Evolutionary conservation across 1,140 invertebrate species (phyloP).

Genomic region (Homalodisca vitripennis): DNA sequence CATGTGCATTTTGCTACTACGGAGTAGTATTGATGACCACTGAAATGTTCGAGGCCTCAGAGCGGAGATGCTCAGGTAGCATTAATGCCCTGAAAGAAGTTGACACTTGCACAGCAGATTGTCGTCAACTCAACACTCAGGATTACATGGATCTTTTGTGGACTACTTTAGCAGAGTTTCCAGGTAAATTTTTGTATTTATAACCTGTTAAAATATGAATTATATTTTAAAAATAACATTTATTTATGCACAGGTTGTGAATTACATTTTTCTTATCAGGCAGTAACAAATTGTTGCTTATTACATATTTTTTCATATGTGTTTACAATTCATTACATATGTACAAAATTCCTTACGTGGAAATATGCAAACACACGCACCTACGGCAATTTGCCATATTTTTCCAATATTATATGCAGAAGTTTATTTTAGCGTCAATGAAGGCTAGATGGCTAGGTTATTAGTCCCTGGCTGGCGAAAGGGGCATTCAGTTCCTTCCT

Average conservation of each 20-base stretch:
- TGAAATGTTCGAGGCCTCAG: conserved; percentile 78
- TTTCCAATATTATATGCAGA: too few species aligned
- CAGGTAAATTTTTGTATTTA: too few species aligned
- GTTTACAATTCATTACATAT: too few species aligned
- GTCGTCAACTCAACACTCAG: conserved; percentile 72
- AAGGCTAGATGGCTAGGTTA: too few species aligned
- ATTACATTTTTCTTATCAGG: background rate
- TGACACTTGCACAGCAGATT: conserved; percentile 65
- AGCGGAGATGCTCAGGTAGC: conserved; percentile 48
- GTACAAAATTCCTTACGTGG: too few species aligned
- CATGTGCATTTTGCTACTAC: conserved; percentile 95
- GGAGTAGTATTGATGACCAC: conserved; percentile 94
- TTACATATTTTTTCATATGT: too few species aligned
- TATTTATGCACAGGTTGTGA: too few species aligned
- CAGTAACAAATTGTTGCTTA: background rate
- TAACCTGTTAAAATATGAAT: conserved; percentile 37
- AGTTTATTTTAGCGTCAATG: too few species aligned
- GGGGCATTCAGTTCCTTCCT: too few species aligned
- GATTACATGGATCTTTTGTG: conserved; percentile 93
- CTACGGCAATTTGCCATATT: too few species aligned
- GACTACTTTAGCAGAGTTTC: conserved; percentile 95
- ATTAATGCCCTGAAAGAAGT: conserved; percentile 40
- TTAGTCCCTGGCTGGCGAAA: too few species aligned
- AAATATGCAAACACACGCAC: too few species aligned
- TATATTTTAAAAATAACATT: conserved; percentile 17